phyloP scores from a whole-genome alignment of 92 coral and sea anemone species.

The Epizoanthus illoricatus region DNA sequence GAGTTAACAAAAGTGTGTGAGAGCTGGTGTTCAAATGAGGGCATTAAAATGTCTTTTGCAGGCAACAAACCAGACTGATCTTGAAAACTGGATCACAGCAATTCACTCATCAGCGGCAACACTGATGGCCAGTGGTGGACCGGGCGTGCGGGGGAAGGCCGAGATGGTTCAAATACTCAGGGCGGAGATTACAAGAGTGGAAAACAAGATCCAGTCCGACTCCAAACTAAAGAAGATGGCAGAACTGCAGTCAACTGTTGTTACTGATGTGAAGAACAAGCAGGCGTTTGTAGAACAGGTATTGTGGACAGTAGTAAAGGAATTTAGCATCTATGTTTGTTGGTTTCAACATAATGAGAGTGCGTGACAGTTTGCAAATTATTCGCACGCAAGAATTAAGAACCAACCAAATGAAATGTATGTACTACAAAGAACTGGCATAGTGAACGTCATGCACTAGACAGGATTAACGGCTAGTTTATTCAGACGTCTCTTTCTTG shows the following conservation, averaged over 20 bases:
- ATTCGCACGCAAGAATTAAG: too few species aligned
- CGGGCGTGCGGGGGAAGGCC: conserved; percentile 79
- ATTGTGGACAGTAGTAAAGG: too few species aligned
- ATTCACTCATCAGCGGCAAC: conserved; percentile 93
- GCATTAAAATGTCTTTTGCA: neutral
- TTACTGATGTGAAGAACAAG: conserved; percentile 85
- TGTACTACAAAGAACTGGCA: too few species aligned
- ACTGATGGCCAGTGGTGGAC: conserved; percentile 58
- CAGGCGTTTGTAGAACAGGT: conserved; percentile 95
- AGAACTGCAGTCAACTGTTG: conserved; percentile 94
- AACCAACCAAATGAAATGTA: too few species aligned
- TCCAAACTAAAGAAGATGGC: conserved; percentile 99
- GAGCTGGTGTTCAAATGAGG: neutral
- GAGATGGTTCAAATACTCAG: conserved; percentile 75
- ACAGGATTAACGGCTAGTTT: too few species aligned
- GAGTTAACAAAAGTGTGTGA: too few species aligned
- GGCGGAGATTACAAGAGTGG: conserved; percentile 58
- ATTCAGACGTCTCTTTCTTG: too few species aligned
- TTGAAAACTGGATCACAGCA: conserved; percentile 95
- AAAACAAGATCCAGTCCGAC: conserved; percentile 84
- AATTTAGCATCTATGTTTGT: neutral
- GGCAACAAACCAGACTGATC: conserved; percentile 96
- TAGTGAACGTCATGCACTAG: too few species aligned
- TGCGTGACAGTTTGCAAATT: too few species aligned
- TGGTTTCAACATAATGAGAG: too few species aligned